Base-by-base conservation (phyloP, 2,888 invertebrate genomes). In the Aphodius granarius region DNA sequence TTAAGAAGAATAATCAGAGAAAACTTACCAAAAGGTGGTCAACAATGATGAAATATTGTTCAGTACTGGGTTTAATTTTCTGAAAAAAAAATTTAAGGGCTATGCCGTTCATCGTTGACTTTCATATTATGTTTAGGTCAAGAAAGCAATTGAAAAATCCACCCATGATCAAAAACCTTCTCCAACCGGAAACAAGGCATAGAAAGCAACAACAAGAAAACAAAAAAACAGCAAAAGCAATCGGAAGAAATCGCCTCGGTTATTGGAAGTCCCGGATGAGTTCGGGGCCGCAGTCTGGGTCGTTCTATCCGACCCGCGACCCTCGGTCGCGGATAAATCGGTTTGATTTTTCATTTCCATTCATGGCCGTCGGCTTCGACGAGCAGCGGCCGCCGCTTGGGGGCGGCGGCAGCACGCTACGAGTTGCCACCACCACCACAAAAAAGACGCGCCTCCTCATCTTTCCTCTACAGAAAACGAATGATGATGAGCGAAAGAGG, bases 341-440 rank as follows among this genome's bases (percentile, higher is more conserved):
- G 22, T 68, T 68, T 68, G 68, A 68, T 68, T 68, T 68, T 68
- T 68, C 68, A 68, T 68, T 68, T 19, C 20, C 68, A 68, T 68
- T 68, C 68, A 68, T 68, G 68, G 68, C 66, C 43, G 6, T 13
- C 43, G 3, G n/a, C n/a, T n/a, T n/a, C 43, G 43, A 43, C 43
- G 43, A 43, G 43, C n/a, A 23, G 23, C 6, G 43, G 6, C 43
- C 9, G 43, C 43, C 43, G 43, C 43, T 43, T 2, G 43, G 43
- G 43, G 43, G 5, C 23, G 23, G 9, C 43, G 9, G 43, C 6
- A 0, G 6, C 43, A 5, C 23, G 23, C 9, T 9, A 9, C 23
- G 3, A n/a, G n/a, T n/a, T n/a, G n/a, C n/a, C n/a, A n/a, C n/a
- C n/a, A n/a, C n/a, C n/a, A n/a, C n/a, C 43, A 13, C 43, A 43